Base-by-base conservation (phyloP, 2,797 vertebrate genomes). In the Poeciliopsis paucimaculata region DNA sequence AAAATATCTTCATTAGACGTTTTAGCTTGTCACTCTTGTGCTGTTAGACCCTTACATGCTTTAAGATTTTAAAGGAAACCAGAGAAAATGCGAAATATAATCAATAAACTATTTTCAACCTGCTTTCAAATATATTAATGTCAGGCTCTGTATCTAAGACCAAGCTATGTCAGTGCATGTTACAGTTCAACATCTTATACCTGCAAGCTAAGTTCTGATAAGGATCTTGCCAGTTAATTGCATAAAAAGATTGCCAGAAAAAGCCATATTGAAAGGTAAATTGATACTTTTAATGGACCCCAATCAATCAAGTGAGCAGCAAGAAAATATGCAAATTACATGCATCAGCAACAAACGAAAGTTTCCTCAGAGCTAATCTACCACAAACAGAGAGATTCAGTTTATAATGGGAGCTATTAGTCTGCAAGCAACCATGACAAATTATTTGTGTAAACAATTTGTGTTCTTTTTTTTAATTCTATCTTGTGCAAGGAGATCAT, bases 351-450 rank as follows among this genome's bases (percentile, higher is more conserved):
- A 47, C 46, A 79, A 88, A 81, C 74, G 77, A 76, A 78, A 43
- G 75, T 23, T 78, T 46, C 77, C 51, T 46, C 66, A 75, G 41
- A 87, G 41, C 60, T 28, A 68, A 83, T 57, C 41, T 80, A 80
- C 68, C 4, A 46, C 26, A 36, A 72, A 82, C 53, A 60, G 66
- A 47, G 57, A n/a, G 41, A 81, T 78, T 23, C 73, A 15, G 68
- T 31, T 36, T 81, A 3, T 23, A 72, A 79, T 43, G 16, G n/a
- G 77, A 57, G 53, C 80, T 76, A 83, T 82, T 10, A 70, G 76
- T 41, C 8, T 34, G 28, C 64, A n/a, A 49, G 28, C 4, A 34
- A 26, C 3, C 2, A 55, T 77, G 34, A 36, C 18, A 81, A 73
- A 77, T 28, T 41, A 41, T 45, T 43, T 20, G 11, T 28, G n/a